These are phyloP conservation scores for Trachelus stipa DNA, from an alignment of 2,888 invertebrate genomes.

Conservation along the genomic window DNA sequence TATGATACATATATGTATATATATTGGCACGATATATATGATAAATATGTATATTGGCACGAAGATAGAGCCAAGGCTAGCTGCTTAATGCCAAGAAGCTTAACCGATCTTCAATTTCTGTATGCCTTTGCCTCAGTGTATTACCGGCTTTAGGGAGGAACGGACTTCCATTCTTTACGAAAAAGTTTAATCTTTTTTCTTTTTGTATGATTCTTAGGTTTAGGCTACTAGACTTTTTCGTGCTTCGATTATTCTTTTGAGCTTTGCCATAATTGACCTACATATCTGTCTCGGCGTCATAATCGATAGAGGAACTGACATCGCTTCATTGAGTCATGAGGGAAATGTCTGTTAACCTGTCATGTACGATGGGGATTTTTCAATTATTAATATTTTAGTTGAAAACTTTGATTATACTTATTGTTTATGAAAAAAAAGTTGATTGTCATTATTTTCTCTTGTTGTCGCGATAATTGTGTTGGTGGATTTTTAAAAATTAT, in stretches of 20 bases:
- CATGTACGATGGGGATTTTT: background rate
- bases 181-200: background rate
- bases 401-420: too few relatives aligned
- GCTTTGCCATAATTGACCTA: background rate
- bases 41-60: conserved; percentile 5
- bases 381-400: background rate
- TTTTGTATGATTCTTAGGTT: background rate
- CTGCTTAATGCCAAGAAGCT: background rate
- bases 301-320: background rate
- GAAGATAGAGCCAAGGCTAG: background rate
- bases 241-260: background rate
- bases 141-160: background rate
- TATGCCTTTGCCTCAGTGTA: background rate
- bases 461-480: background rate
- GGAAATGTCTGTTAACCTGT: background rate
- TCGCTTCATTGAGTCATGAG: background rate
- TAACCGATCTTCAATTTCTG: background rate
- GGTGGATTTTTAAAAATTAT: background rate
- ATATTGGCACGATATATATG: background rate
- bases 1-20: background rate
- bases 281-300: background rate
- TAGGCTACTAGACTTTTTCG: background rate
- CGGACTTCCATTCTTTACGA: background rate
- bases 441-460: background rate
- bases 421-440: background rate